Base-by-base conservation (phyloP, 2,797 vertebrate genomes). In the Chelidonichthys spinosus region DNA sequence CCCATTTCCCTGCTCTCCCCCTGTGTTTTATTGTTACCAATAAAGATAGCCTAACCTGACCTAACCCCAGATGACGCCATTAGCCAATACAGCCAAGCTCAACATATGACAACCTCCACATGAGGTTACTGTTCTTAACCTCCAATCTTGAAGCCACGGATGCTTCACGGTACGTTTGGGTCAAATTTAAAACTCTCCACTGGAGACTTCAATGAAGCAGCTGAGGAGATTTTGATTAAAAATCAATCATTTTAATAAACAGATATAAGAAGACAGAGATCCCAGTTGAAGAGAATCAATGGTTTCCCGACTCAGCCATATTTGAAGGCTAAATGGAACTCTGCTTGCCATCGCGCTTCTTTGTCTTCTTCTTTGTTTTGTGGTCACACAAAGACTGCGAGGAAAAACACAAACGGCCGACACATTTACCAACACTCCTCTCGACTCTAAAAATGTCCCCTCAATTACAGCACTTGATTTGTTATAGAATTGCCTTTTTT, bases 401-500 rank as follows among this genome's bases (percentile, higher is more conserved):
- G 32, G 11, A 69, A 78, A 78, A 81, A 79, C 56, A 84, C 63
- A 74, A 85, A 86, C 69, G 65, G 56, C 14, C 6, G 2, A 59
- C 46, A 36, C 77, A 56, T 81, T 79, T 69, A 67, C 63, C 54
- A 75, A 75, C 67, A 58, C 72, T 70, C 74, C 74, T 71, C 82
- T 79, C 67, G 1, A 79, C 73, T 79, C 76, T 49, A 81, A 90
- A 81, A 84, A 78, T 42, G 36, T 67, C 63, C 85, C 62, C 43
- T 70, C 46, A 83, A 89, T 92, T 81, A 87, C 72, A 9, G 49
- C 92, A 93, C 93, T 94, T 94, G 91, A 94, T 82, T 82, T 54
- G 54, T 82, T 81, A 25, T 84, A 89, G 69, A 86, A 90, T 87
- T 83, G 82, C 53, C 66, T 78, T 83, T 87, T 49, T 79, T 73